phyloP scores from a whole-genome alignment of 2,888 invertebrate species.

The Drosophila diplacantha region DNA sequence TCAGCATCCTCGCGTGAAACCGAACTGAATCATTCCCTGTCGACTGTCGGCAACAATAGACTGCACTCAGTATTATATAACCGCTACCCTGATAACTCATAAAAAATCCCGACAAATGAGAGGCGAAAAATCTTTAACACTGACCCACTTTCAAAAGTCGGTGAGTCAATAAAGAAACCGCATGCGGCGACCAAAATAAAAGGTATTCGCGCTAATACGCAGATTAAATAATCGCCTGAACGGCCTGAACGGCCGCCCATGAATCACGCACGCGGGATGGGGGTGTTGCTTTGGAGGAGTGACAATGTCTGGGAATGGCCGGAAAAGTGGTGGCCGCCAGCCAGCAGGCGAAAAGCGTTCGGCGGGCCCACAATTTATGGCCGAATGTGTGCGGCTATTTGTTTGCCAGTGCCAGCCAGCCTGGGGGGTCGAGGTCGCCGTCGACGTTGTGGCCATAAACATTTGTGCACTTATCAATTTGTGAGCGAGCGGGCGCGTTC shows the following conservation, averaged over 20 bases:
- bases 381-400: constrained; percentile 21
- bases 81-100: constrained; percentile 63
- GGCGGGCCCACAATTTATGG: constrained; percentile 23
- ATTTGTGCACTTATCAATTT: constrained; percentile 65
- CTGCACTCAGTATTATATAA: constrained; percentile 58
- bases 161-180: constrained; percentile 70
- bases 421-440: constrained; percentile 67
- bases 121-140: constrained; percentile 62
- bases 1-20: constrained; percentile 19
- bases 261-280: constrained; percentile 33
- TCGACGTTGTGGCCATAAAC: constrained; percentile 65
- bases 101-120: constrained; percentile 48
- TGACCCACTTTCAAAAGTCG: constrained; percentile 59
- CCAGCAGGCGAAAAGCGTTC: constrained; percentile 11
- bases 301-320: constrained; percentile 34
- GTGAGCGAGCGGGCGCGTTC: constrained; percentile 42
- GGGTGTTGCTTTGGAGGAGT: constrained; percentile 22
- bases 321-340: constrained; percentile 21
- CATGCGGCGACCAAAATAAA: constrained; percentile 35
- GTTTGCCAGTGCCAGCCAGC: constrained; percentile 31
- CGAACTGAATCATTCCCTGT: constrained; percentile 45
- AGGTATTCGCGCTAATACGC: constrained; percentile 60
- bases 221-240: constrained; percentile 63
- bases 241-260: constrained; percentile 37
- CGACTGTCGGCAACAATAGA: constrained; percentile 39